Base-by-base conservation (phyloP, 30 jellyfish, hydroid and myxozoan species). In the Sanderia malayensis region DNA sequence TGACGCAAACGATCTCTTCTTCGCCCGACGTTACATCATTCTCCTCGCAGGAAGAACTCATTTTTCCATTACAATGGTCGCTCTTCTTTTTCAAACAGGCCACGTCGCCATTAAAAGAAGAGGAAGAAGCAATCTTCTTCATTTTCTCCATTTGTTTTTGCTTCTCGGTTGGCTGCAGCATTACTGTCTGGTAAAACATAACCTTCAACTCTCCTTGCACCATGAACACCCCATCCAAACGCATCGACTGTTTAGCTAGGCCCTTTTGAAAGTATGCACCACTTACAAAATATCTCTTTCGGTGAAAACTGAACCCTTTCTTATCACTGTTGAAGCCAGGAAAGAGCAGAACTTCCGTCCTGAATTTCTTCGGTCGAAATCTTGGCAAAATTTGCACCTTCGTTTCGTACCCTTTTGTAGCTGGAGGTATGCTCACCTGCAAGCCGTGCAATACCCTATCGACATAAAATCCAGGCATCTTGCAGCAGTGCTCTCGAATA, bases 311-410 rank as follows among this genome's bases (percentile, higher is more conserved):
- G n/a, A n/a, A n/a, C n/a, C n/a, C n/a, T 1, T 44, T 31, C 10
- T 61, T 10, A 23, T 58, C 31, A 49, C 61, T 46, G 70, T 78
- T 78, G 31, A 66, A 25, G 2, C 37, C 49, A 4, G 89, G 89
- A 32, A 64, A 78, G 3, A 78, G 45, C 13, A 55, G 32, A 4
- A 78, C 33, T 46, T 78, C 89, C 23, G 89, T 65, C 44, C 44
- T 65, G 89, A 45, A 78, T 63, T 44, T 78, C 75, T 78, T 78
- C 10, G 81, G 69, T 21, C 89, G 80, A 57, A 78, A 78, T 34
- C 89, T 31, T 22, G 66, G 89, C 2, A 46, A 29, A 49, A 78
- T 33, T 44, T 46, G 32, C 31, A 78, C 82, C 31, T 52, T 64
- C 18, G 89, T 78, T 71, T 78, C 89, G 61, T 37, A 78, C 27